Evolutionary conservation across 2,797 vertebrate species (phyloP), one percentile per base, ranked within the genome.

Genomic region (Linurgus olivaceus): DNA sequence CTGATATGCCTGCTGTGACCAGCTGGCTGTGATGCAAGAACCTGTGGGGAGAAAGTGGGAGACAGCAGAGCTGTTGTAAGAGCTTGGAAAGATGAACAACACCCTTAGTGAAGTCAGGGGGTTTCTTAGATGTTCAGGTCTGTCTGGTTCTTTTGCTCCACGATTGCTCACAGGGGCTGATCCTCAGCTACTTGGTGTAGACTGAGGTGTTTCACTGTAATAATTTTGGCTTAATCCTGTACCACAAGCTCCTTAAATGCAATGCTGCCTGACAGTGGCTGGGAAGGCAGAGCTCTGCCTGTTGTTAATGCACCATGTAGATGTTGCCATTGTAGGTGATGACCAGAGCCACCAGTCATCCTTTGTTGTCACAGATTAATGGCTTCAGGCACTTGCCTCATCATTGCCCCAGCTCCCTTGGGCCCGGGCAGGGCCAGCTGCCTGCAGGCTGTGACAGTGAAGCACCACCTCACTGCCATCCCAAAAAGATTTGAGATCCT

Each of bases 371-470:
- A 1, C 24, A 11, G 11, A 6, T 70, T 45, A 33, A 48, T 21
- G 17, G 18, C 20, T 75, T 57, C 5, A 0, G 31, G 33, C 17
- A 5, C 28, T 47, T 35, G 8, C 33, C 31, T 40, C 16, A 5
- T 18, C 16, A 4, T 20, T 17, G 29, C 13, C 25, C 50, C 33
- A 26, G 48, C 23, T 80, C 55, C 20, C 0, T 0, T 0, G 11
- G 17, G 23, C 17, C 38, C 0, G 0, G 42, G n/a, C n/a, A n/a
- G n/a, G n/a, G n/a, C n/a, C n/a, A 82, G 1, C 20, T 45, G 47
- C 47, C 61, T 18, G 24, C 47, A 66, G 38, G 20, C 52, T 71
- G 48, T 21, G 45, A 17, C 17, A 21, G 37, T 51, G 58, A 33
- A 72, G 44, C 59, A 58, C 38, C 8, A 8, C 13, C 33, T 21